phyloP scores from a whole-genome alignment of 2,888 invertebrate species.

The Cynaeus angustus region DNA sequence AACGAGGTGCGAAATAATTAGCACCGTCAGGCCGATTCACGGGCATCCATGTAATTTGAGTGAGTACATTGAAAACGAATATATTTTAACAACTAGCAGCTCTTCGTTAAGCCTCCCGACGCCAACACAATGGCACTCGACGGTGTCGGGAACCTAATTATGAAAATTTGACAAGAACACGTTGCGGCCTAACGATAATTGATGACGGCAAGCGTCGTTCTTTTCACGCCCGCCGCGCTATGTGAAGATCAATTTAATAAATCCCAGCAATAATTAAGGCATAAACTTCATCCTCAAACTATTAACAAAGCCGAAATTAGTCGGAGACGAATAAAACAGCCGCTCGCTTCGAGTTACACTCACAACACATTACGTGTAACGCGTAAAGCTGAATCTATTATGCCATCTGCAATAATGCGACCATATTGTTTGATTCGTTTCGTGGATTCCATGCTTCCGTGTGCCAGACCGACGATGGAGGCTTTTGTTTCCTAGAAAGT shows the following conservation, averaged over 20 bases:
- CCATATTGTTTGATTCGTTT: slow-evolving; percentile 57
- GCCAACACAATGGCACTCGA: slow-evolving; percentile 66
- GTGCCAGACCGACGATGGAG: slow-evolving; percentile 33
- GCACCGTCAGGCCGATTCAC: slow-evolving; percentile 56
- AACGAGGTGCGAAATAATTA: slow-evolving; percentile 62
- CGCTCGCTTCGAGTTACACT: slow-evolving; percentile 63
- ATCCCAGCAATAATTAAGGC: slow-evolving; percentile 68
- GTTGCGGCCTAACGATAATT: slow-evolving; percentile 69
- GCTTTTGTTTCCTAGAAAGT: slow-evolving; percentile 39
- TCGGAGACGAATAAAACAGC: slow-evolving; percentile 65
- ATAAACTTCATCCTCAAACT: slow-evolving; percentile 68
- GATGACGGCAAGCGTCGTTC: slow-evolving; percentile 61
- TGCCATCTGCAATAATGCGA: slow-evolving; percentile 62
- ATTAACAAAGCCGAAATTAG: slow-evolving; percentile 69
- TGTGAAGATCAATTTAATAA: slow-evolving; percentile 67
- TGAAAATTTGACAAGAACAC: slow-evolving; percentile 71
- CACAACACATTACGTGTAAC: slow-evolving; percentile 59
- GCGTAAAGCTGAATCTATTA: slow-evolving; percentile 60
- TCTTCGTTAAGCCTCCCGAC: slow-evolving; percentile 63
- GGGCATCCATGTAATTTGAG: slow-evolving; percentile 47
- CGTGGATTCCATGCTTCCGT: slow-evolving; percentile 47
- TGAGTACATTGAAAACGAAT: slow-evolving; percentile 55
- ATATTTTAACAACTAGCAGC: slow-evolving; percentile 62
- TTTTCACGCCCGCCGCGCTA: slow-evolving; percentile 62
- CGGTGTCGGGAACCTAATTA: slow-evolving; percentile 69